Evolutionary conservation across 2,113 vertebrate genomes (phyloP).

Genomic region (Etia nguti): DNA sequence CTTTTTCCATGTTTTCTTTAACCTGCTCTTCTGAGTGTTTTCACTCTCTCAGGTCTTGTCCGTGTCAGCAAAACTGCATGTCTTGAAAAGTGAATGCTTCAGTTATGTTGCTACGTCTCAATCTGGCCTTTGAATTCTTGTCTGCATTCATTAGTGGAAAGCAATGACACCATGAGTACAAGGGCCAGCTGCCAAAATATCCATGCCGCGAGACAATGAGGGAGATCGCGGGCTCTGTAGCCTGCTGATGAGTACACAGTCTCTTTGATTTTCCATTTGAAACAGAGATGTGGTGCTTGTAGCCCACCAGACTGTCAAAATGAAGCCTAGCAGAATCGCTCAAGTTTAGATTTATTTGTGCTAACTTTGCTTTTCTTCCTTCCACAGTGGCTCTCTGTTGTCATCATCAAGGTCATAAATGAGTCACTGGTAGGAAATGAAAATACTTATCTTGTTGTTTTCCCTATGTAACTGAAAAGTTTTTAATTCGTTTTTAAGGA

Average conservation of each 20-base stretch:
- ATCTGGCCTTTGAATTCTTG: constrained; percentile 47
- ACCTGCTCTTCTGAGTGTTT: not conserved
- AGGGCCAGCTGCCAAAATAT: constrained; percentile 48
- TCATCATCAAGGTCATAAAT: constrained; percentile 28
- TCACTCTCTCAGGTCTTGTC: not conserved
- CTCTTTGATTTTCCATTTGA: constrained; percentile 54
- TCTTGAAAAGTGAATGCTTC: constrained; percentile 3
- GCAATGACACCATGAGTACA: constrained; percentile 21
- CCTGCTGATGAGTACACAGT: constrained; percentile 47
- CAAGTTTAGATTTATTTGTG: constrained; percentile 16
- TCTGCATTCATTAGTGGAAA: constrained; percentile 53
- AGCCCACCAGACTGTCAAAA: constrained; percentile 38
- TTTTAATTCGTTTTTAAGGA: not conserved
- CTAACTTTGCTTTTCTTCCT: constrained; percentile 29
- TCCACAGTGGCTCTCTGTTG: constrained; percentile 5
- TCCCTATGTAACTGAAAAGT: not conserved
- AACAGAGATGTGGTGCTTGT: constrained; percentile 40
- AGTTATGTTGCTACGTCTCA: constrained; percentile 20
- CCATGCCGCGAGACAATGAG: constrained; percentile 36
- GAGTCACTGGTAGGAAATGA: not conserved
- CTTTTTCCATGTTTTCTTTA: not conserved
- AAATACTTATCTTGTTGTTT: constrained; percentile 1
- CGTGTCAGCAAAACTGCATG: not conserved
- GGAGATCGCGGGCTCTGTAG: constrained; percentile 16
- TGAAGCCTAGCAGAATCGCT: constrained; percentile 27